Conservation (phyloP, 1,140 invertebrate genomes). For the Penaeus chinensis region DNA sequence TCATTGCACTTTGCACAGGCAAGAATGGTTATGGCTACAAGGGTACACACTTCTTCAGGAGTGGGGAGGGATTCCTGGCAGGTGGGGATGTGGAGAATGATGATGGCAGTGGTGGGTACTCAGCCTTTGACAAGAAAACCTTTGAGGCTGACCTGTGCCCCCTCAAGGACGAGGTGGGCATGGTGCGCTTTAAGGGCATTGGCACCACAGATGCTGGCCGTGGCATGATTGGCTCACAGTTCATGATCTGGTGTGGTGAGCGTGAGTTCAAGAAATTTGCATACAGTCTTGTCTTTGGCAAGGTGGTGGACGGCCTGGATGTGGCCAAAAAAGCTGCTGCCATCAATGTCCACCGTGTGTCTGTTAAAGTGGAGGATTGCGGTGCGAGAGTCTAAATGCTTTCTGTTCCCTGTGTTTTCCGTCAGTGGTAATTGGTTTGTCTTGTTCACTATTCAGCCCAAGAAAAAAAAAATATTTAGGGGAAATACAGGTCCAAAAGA, state of each 20-base stretch:
- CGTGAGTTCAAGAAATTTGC: constrained; percentile 64
- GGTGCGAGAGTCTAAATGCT: constrained; percentile 29
- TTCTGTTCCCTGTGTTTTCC: constrained; percentile 1
- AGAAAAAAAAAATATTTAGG: constrained; percentile 26
- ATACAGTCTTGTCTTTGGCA: constrained; percentile 62
- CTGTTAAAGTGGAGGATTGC: constrained; percentile 60
- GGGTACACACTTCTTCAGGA: constrained; percentile 64
- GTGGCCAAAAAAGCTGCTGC: constrained; percentile 60
- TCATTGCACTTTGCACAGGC: constrained; percentile 61
- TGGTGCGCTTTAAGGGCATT: constrained; percentile 63
- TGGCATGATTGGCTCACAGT: constrained; percentile 63
- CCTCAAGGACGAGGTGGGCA: constrained; percentile 63
- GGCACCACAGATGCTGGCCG: constrained; percentile 62
- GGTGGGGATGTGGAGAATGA: constrained; percentile 63
- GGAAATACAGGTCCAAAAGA: not conserved
- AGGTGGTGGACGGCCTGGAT: constrained; percentile 62
- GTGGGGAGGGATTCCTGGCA: constrained; percentile 61
- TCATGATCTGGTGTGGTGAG: constrained; percentile 63
- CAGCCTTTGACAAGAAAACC: constrained; percentile 48
- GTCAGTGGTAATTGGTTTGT: constrained; percentile 14
- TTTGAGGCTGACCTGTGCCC: constrained; percentile 64
- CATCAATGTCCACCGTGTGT: constrained; percentile 57
- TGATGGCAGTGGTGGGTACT: constrained; percentile 62
- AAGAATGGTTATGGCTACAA: constrained; percentile 62
- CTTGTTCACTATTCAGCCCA: not conserved